Evolutionary conservation across 2,888 invertebrate genomes (phyloP), one percentile per base, ranked within the genome.

Genomic region (Suillia variegata): DNA sequence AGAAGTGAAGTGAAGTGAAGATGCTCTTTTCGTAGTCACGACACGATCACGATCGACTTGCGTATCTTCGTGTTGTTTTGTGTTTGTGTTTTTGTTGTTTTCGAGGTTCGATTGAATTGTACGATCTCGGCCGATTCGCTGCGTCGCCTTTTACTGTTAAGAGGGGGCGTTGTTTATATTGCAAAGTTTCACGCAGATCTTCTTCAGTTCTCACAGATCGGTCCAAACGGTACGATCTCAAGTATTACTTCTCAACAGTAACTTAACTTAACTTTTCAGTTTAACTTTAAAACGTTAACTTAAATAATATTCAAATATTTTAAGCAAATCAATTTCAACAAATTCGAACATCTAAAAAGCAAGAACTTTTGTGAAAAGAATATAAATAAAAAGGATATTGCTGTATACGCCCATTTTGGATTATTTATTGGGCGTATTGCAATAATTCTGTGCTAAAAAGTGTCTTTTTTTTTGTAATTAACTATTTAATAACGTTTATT

Each of bases 151-250:
- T n/a, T n/a, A n/a, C n/a, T n/a, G n/a, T n/a, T n/a, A n/a, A n/a
- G n/a, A n/a, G n/a, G n/a, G 70, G 69, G 56, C 61, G 64, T 73
- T 73, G 77, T 80, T 81, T 81, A 81, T 81, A 81, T 80, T 79
- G 78, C 78, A 76, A 79, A 80, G 80, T 75, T 79, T 72, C 59
- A 69, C 70, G 70, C 74, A 74, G 74, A 77, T 79, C 81, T 73
- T 80, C 81, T 81, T 80, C 81, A 81, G 80, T 81, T 81, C 79
- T 76, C 80, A 75, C 75, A 80, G 79, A 80, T 79, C 80, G 79
- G 76, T 80, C 79, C 75, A 68, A 72, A 80, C 79, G 78, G 77
- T 80, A 81, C 79, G 80, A 77, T 80, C 80, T 73, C 70, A 70
- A 72, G 67, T 73, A 12, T 8, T 13, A 13, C 8, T 13, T 71